These are phyloP conservation scores for Ametastegia equiseti DNA, from an alignment of 2,888 invertebrate genomes.

Conservation along the genomic window DNA sequence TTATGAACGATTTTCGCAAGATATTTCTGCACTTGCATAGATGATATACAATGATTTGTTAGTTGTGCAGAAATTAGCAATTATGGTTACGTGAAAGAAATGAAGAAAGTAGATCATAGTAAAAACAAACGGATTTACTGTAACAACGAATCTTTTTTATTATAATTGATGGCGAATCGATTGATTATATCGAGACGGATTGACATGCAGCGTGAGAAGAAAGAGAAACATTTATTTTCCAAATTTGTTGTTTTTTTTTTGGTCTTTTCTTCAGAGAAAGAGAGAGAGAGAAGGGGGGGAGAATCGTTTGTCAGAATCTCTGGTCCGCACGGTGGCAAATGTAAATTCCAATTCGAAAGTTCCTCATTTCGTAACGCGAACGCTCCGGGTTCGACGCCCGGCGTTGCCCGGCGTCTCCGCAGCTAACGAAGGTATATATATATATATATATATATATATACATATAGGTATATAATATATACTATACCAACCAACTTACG, in stretches of 20 bases:
- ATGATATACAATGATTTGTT: not conserved
- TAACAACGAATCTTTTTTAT: no score
- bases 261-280: not conserved
- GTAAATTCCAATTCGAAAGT: conserved; percentile 57
- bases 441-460: conserved; percentile 46
- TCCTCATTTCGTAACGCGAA: conserved; percentile 69
- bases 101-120: no score
- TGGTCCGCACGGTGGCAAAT: not conserved
- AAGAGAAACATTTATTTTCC: not conserved
- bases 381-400: conserved; percentile 68
- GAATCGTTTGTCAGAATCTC: conserved; percentile 6
- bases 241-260: not conserved
- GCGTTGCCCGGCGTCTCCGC: conserved; percentile 47
- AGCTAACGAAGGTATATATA: conserved; percentile 46
- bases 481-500: no score
- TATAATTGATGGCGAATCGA: no score
- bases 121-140: no score
- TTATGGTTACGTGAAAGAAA: no score
- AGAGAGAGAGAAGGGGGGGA: not conserved
- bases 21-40: not conserved
- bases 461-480: conserved; percentile 26
- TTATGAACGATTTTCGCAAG: conserved; percentile 8
- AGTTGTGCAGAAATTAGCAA: no score
- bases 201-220: no score
- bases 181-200: no score